Conservation (phyloP, 2,888 invertebrate species). For the Axea sp. region DNA sequence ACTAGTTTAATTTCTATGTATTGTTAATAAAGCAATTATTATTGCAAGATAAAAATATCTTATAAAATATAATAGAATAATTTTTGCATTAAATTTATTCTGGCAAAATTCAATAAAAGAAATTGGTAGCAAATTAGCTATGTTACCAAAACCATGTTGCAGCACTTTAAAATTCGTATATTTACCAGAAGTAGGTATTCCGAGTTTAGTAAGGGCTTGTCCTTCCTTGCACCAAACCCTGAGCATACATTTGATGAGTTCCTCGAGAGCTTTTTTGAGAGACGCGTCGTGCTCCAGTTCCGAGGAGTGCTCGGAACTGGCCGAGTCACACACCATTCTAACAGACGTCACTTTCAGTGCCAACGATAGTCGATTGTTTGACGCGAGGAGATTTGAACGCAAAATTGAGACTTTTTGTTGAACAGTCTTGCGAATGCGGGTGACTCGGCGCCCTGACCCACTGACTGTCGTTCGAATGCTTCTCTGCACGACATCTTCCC, state of each 20-base stretch:
- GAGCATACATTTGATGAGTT: conserved; percentile 90
- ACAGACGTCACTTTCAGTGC: conserved; percentile 37
- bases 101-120: too few relatives aligned
- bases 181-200: conserved; percentile 79
- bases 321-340: conserved; percentile 77
- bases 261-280: conserved; percentile 85
- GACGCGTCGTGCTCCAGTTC: conserved; percentile 78
- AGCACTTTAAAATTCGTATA: too few relatives aligned
- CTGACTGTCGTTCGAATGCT: conserved; percentile 77
- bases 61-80: too few relatives aligned
- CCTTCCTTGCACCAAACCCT: conserved; percentile 90
- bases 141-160: too few relatives aligned
- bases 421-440: conserved; percentile 73
- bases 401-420: conserved; percentile 54
- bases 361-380: conserved; percentile 34
- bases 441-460: conserved; percentile 78
- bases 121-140: too few relatives aligned
- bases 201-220: conserved; percentile 84
- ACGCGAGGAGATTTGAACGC: conserved; percentile 15
- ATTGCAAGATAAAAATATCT: too few relatives aligned
- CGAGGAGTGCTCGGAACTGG: conserved; percentile 71
- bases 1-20: too few relatives aligned
- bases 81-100: too few relatives aligned
- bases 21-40: too few relatives aligned
- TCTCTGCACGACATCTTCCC: conserved; percentile 56